Evolutionary conservation across 1,140 invertebrate species (phyloP), one percentile per base, ranked within the genome.

Genomic region (Maconellicoccus hirsutus): DNA sequence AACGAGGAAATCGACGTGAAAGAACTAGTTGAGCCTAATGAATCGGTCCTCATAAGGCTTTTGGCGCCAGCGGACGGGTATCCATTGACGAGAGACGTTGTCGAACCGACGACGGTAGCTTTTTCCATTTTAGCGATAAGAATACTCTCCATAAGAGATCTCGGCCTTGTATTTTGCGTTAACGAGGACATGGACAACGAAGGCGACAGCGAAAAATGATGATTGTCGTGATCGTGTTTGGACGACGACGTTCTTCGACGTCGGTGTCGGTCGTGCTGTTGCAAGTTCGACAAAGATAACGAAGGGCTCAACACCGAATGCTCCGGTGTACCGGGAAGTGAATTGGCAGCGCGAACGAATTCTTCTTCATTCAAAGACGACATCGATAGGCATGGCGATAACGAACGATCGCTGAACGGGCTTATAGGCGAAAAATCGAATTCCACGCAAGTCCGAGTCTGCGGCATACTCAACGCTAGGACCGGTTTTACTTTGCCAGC

Each of bases 111-210:
- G 38, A 70, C 22, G 26, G 77, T 77, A 14, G 80, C 78, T 27
- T 77, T 76, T 76, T 90, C 89, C 82, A 90, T 90, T 78, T 91
- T 91, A 1, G 87, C 88, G 22, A 88, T 85, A 52, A 91, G 79
- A 63, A 91, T 79, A 70, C 85, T 84, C 78, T 91, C 89, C 89
- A 91, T 91, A 6, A 91, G 79, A 26, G 86, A 86, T 74, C 87
- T 83, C 22, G 87, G 85, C 70, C 84, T 79, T 73, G 77, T 77
- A 4, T 77, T 77, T 26, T 79, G 81, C 21, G 83, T 83, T 3
- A 78, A 71, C 69, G 69, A 73, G 7, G 61, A 66, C 61, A 66
- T 66, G 3, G 61, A 66, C 21, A 66, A 26, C 10, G 61, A 66
- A 10, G 61, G 61, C 61, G 61, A 66, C 16, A 66, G 16, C 16